Evolutionary conservation across 1,140 invertebrate genomes (phyloP).

Genomic region (Nasonia vitripennis): DNA sequence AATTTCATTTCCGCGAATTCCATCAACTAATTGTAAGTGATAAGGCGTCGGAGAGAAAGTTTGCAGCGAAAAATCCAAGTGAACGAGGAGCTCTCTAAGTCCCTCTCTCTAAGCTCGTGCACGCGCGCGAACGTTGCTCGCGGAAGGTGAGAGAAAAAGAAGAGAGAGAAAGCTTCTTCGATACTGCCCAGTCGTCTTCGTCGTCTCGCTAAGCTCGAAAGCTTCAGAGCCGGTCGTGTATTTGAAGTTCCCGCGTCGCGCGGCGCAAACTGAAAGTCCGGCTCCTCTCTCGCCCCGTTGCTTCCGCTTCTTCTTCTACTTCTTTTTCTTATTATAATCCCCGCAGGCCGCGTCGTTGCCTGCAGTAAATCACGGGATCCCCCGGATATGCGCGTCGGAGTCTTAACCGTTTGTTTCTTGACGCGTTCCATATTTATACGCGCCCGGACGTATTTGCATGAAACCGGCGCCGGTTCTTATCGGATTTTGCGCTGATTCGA

Average conservation of each 20-base stretch:
- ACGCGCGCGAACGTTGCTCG: not conserved
- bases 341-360: not conserved
- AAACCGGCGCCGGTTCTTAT: no score
- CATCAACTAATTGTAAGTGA: slow-evolving; percentile 36
- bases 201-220: slow-evolving; percentile 37
- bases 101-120: slow-evolving; percentile 25
- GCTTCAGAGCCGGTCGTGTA: slow-evolving; percentile 3
- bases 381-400: not conserved
- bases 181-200: slow-evolving; percentile 28
- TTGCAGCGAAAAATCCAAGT: slow-evolving; percentile 10
- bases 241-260: slow-evolving; percentile 29
- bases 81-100: slow-evolving; percentile 18
- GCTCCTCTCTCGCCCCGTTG: not conserved
- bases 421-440: no score
- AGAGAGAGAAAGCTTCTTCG: slow-evolving; percentile 24
- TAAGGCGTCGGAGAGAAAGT: slow-evolving; percentile 32
- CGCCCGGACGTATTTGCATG: no score
- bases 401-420: no score
- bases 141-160: not conserved
- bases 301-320: not conserved
- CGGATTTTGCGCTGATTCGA: no score
- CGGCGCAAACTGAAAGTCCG: slow-evolving; percentile 3
- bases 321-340: slow-evolving; percentile 1
- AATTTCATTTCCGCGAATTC: slow-evolving; percentile 13
- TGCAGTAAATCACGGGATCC: slow-evolving; percentile 16